Base-by-base conservation (phyloP, 2,888 invertebrate genomes). In the Drosophila meridionalis region DNA sequence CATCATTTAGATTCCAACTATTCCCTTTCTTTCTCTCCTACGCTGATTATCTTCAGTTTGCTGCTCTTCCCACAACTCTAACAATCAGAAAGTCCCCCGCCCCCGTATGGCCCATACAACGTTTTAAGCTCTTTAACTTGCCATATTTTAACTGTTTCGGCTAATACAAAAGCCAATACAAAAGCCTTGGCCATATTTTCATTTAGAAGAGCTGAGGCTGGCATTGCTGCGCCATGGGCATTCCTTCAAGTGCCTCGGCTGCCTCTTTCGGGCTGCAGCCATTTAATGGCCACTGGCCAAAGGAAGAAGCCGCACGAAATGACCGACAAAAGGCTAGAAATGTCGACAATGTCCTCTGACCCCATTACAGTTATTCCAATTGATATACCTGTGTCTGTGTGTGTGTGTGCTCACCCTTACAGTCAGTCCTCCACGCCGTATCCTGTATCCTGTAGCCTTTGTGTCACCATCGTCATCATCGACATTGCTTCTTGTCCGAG, bases 281-380 rank as follows among this genome's bases (percentile, higher is more conserved):
- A 69, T 78, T 78, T 40, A 60, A 78, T 63, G 64, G 65, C 47
- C 28, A 40, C 9, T 43, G 50, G 32, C 34, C 42, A 40, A 42
- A 26, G 36, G 59, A 78, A 65, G 78, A 76, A 65, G 78, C 73
- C 78, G 60, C 63, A 72, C 57, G 57, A 77, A 63, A 57, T 50
- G 65, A 47, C 47, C 43, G 45, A 63, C 74, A 65, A 66, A 60
- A 55, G 40, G 55, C 47, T 14, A 53, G 48, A 52, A 65, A 67
- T 48, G 48, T 70, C 34, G 28, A 48, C 63, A 66, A 71, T 58
- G 43, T 36, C 9, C n/a, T 36, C n/a, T 36, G 48, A 52, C 52
- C 55, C 79, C 62, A 48, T 63, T 53, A 53, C 47, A 42, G 64
- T 59, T 62, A 76, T 69, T 62, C 45, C 68, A 57, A 66, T 60